phyloP scores from a whole-genome alignment of 1,140 invertebrate species.

The Drosophila equinoxialis region DNA sequence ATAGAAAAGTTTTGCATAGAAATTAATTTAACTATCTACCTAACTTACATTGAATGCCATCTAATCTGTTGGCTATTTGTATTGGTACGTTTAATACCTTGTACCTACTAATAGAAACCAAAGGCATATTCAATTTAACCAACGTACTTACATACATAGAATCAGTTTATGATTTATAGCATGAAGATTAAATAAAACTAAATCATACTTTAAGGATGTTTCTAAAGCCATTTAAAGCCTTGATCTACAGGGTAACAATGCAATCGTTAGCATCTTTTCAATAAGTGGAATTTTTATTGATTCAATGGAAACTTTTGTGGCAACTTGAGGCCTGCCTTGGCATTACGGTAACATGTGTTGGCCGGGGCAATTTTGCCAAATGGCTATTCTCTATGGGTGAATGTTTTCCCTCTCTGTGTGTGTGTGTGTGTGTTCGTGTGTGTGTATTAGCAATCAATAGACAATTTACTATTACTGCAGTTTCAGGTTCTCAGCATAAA shows the following conservation, averaged over 20 bases:
- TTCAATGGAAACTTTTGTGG: conserved; percentile 54
- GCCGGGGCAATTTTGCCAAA: conserved; percentile 25
- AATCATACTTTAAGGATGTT: background rate
- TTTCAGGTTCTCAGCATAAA: conserved; percentile 34
- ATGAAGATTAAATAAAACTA: background rate
- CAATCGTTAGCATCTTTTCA: background rate
- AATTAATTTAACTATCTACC: conserved; percentile 63
- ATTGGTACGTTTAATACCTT: conserved; percentile 23
- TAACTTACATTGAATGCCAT: conserved; percentile 40
- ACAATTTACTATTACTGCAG: conserved; percentile 69
- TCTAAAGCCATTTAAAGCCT: background rate
- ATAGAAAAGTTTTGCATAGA: conserved; percentile 71
- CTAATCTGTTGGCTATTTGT: conserved; percentile 65
- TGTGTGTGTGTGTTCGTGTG: conserved; percentile 8
- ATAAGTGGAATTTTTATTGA: conserved; percentile 56
- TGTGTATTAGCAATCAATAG: conserved; percentile 66
- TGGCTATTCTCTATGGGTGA: conserved; percentile 12
- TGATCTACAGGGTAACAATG: background rate
- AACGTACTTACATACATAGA: too few relatives aligned
- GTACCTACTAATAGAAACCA: too few relatives aligned
- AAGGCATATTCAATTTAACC: too few relatives aligned
- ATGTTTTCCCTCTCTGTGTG: background rate
- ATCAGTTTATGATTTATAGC: too few relatives aligned
- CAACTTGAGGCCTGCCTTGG: conserved; percentile 24
- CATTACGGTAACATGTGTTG: conserved; percentile 19